Evolutionary conservation across 2,113 vertebrate species (phyloP), one percentile per base, ranked within the genome.

Genomic region (Lagenorhynchus albirostris): DNA sequence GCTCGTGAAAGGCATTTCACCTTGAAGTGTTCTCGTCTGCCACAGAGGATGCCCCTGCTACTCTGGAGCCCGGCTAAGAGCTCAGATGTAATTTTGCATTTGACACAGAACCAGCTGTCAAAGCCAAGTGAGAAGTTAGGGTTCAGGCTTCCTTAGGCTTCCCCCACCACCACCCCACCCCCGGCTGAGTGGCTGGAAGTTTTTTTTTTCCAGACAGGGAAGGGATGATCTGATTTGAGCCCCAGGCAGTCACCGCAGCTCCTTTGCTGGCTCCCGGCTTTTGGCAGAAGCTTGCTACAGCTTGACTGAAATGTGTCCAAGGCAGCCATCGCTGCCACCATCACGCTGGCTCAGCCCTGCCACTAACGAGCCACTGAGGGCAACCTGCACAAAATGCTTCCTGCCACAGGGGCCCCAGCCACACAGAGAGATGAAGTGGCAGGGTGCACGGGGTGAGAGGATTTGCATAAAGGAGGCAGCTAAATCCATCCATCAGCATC

Each of bases 11-110:
- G 71, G 68, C 93, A 87, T 90, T 96, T 97, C 93, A 76, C 88
- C 87, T 98, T 84, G 33, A 74, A 95, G 14, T 93, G 94, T 95
- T 97, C 68, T 96, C 91, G 38, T 93, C 70, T 77, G 53, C 58
- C 71, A 17, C 85, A 70, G 41, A 94, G 74, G 67, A 81, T 93
- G 71, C 77, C 77, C 94, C 63, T 97, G 91, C 82, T 97, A n/a
- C 53, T 67, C 84, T 80, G 38, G 10, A 82, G 60, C 0, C 0
- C 44, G 41, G 92, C 74, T 96, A 81, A 98, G 98, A 97, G 97
- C 97, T 98, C 96, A 84, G 81, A 96, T 92, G 73, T 96, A 97
- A 98, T 98, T 98, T 97, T 98, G 91, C 97, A 96, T 89, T 93
- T 97, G 98, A 98, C 98, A 70, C 0, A 0, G 94, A 96, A 98